Percentiles rank a stretch among this genome's conserved stretches.
These are phyloP conservation scores for Drosophila lowei DNA, from an alignment of 1,140 invertebrate genomes.

Conservation along the genomic window DNA sequence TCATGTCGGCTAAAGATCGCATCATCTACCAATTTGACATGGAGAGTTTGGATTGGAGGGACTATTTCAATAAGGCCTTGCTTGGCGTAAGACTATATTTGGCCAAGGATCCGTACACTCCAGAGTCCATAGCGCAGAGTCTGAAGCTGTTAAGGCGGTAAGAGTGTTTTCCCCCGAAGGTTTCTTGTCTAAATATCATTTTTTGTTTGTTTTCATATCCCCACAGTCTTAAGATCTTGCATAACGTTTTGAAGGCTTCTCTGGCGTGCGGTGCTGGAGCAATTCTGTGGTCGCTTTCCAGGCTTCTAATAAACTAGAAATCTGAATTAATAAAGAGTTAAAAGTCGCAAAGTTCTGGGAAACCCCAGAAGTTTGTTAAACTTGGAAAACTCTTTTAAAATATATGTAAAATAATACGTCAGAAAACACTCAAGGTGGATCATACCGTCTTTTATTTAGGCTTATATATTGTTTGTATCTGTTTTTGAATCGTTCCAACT, in stretches of 20 bases:
- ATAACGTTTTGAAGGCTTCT: not conserved
- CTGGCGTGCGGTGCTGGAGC: not conserved
- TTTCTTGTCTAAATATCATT: too few relatives aligned
- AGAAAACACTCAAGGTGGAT: too few relatives aligned
- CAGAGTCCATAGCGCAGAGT: conserved; percentile 83
- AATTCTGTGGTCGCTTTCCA: conserved; percentile 2
- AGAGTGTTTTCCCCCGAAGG: not conserved
- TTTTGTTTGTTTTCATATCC: too few relatives aligned
- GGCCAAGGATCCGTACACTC: conserved; percentile 86
- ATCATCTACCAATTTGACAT: conserved; percentile 88
- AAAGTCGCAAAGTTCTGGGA: too few relatives aligned
- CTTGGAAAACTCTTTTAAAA: too few relatives aligned
- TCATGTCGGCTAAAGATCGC: conserved; percentile 86
- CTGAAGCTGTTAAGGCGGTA: conserved; percentile 3
- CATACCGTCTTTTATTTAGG: too few relatives aligned
- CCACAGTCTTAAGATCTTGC: not conserved
- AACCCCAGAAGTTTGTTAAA: too few relatives aligned
- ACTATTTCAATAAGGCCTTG: conserved; percentile 85
- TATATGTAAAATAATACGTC: too few relatives aligned
- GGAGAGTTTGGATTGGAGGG: conserved; percentile 86
- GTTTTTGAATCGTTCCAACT: too few relatives aligned
- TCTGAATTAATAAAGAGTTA: not conserved
- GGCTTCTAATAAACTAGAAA: not conserved
- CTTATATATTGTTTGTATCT: too few relatives aligned
- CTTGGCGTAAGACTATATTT: conserved; percentile 87